Conservation (phyloP, 2,888 invertebrate genomes). For the Conops quadrifasciatus region DNA sequence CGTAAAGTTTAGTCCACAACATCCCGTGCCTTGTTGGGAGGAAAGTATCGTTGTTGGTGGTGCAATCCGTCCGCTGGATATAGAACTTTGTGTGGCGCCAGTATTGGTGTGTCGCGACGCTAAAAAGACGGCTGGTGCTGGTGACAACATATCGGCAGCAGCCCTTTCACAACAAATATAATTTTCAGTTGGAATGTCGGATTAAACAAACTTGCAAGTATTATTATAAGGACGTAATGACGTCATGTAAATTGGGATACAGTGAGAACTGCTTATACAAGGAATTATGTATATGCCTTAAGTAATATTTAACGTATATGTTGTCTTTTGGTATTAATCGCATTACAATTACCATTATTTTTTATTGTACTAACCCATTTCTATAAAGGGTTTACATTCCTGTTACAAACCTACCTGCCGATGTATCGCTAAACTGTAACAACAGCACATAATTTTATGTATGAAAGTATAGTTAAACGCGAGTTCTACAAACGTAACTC, state of each 20-base stretch:
- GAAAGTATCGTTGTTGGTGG: constrained; percentile 67
- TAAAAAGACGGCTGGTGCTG: constrained; percentile 84
- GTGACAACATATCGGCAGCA: constrained; percentile 89
- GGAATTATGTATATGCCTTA: no score
- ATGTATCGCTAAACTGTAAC: no score
- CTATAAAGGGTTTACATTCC: constrained; percentile 12
- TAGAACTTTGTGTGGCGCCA: constrained; percentile 82
- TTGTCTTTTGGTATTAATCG: no score
- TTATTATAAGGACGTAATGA: background rate
- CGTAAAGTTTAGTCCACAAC: constrained; percentile 73
- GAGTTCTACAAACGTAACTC: no score
- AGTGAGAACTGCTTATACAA: background rate
- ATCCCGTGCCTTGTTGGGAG: constrained; percentile 85
- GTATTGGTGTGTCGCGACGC: constrained; percentile 85
- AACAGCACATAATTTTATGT: no score
- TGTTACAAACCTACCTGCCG: background rate
- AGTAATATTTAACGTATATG: no score
- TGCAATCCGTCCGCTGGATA: constrained; percentile 46
- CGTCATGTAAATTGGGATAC: background rate
- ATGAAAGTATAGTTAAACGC: no score
- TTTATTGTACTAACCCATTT: no score
- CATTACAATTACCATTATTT: no score
- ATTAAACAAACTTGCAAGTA: no score
- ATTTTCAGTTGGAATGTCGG: constrained; percentile 15
- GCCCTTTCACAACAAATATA: constrained; percentile 77